Evolutionary conservation across 1,140 invertebrate genomes (phyloP), one percentile per base, ranked within the genome.

Genomic region (Ceratina calcarata): DNA sequence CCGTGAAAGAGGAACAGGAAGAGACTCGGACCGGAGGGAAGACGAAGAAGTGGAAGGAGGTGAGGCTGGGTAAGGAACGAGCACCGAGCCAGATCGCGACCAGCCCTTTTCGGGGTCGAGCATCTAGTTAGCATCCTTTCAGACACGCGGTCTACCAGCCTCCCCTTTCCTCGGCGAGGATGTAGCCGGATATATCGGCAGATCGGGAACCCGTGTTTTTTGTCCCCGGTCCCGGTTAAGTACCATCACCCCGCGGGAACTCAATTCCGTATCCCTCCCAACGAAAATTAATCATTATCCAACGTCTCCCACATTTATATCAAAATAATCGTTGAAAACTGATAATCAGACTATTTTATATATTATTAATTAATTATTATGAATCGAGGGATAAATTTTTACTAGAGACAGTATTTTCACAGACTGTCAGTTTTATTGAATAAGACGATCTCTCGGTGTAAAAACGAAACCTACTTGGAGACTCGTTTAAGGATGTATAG

Each of bases 101-200:
- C 66, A 55, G 81, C 75, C 80, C 78, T 83, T 86, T 84, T 85
- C 84, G 86, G 84, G 79, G 77, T 87, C 84, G 87, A 89, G 88
- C 86, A 87, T 88, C 87, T 88, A 88, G 87, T 88, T 88, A 88
- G 87, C 87, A 87, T 88, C 86, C 86, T 85, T 82, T 88, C 84
- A 86, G 87, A 88, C 87, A 88, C 86, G 86, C 87, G 82, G 87
- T 88, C 87, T 88, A 87, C 87, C 86, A 86, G 81, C 61, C 81
- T 57, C 65, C 65, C 74, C 45, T 60, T 24, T 15, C 24, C 24
- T 64, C 64, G 55, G 32, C 82, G 55, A 49, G 60, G 20, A 81
- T 78, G 73, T 81, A 87, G 82, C 73, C 75, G 81, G 83, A 85
- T 85, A 83, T 83, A 78, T 77, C 82, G 71, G 27, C 78, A 64